phyloP scores from a whole-genome alignment of 2,888 invertebrate species.

The Fabriciana adippe region DNA sequence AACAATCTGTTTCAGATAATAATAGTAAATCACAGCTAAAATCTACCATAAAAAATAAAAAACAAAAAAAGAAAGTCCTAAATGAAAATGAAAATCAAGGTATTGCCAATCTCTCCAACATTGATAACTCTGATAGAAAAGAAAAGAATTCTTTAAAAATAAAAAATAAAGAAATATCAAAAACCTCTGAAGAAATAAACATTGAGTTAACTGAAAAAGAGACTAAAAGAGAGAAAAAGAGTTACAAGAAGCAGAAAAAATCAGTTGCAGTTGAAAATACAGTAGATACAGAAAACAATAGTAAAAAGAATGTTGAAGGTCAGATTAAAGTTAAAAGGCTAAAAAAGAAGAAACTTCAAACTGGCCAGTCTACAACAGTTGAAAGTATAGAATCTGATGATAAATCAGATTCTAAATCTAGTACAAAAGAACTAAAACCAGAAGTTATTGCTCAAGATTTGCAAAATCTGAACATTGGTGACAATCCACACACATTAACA shows the following conservation, averaged over 20 bases:
- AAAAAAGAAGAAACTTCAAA: constrained; percentile 54
- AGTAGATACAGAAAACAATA: constrained; percentile 2
- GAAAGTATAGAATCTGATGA: constrained; percentile 45
- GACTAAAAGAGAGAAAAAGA: constrained; percentile 43
- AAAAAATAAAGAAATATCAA: constrained; percentile 34
- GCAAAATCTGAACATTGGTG: constrained; percentile 67
- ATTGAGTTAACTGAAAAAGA: constrained; percentile 22
- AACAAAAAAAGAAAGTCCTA: constrained; percentile 40
- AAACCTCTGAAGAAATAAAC: constrained; percentile 23
- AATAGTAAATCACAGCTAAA: background rate
- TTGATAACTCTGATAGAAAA: constrained; percentile 35
- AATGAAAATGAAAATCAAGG: constrained; percentile 51
- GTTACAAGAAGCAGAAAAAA: constrained; percentile 50
- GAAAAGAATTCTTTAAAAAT: constrained; percentile 35
- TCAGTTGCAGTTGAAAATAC: background rate
- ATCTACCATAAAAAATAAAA: constrained; percentile 30
- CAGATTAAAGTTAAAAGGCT: constrained; percentile 48
- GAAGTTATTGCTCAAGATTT: constrained; percentile 61
- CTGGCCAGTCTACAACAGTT: constrained; percentile 18
- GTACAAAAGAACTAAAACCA: constrained; percentile 54
- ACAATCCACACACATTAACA: constrained; percentile 66
- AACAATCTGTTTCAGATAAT: constrained; percentile 45
- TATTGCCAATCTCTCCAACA: constrained; percentile 35
- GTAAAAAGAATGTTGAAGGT: constrained; percentile 34
- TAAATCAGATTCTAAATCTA: constrained; percentile 54